phyloP scores from a whole-genome alignment of 2,113 vertebrate species.

The Cryptotis parvus region DNA sequence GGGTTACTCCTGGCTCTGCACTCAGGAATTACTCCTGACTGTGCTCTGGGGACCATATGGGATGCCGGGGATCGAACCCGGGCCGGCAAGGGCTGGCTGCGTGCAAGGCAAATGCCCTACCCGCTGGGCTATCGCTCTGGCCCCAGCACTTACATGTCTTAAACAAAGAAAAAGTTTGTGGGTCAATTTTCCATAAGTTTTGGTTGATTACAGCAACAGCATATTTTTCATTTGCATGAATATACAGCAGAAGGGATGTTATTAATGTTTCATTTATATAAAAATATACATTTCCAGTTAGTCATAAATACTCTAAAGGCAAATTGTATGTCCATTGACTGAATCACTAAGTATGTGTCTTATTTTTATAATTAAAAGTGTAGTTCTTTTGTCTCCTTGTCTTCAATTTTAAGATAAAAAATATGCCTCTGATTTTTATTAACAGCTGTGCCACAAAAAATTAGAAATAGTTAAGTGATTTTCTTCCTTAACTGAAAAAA shows the following conservation, averaged over 20 bases:
- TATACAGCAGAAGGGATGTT: neutral
- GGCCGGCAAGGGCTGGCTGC: too few species aligned
- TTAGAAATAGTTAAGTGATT: neutral
- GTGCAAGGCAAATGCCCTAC: too few species aligned
- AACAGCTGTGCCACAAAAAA: neutral
- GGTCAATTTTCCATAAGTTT: neutral
- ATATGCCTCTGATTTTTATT: neutral
- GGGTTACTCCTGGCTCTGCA: too few species aligned
- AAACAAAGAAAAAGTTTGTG: neutral
- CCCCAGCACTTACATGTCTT: neutral
- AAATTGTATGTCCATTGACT: neutral
- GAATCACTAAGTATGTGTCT: neutral
- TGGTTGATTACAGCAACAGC: neutral
- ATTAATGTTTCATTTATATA: constrained; percentile 24
- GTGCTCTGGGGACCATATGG: too few species aligned
- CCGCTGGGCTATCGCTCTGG: neutral
- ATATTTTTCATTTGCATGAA: neutral
- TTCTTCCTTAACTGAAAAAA: neutral
- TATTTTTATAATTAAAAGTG: constrained; percentile 46
- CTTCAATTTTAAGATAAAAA: neutral
- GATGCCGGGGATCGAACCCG: too few species aligned
- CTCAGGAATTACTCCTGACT: too few species aligned
- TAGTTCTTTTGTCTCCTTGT: neutral
- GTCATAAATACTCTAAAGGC: neutral
- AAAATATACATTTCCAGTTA: neutral